These are phyloP conservation scores for Crotophaga sulcirostris DNA, from an alignment of 2,113 vertebrate genomes.

Conservation along the genomic window DNA sequence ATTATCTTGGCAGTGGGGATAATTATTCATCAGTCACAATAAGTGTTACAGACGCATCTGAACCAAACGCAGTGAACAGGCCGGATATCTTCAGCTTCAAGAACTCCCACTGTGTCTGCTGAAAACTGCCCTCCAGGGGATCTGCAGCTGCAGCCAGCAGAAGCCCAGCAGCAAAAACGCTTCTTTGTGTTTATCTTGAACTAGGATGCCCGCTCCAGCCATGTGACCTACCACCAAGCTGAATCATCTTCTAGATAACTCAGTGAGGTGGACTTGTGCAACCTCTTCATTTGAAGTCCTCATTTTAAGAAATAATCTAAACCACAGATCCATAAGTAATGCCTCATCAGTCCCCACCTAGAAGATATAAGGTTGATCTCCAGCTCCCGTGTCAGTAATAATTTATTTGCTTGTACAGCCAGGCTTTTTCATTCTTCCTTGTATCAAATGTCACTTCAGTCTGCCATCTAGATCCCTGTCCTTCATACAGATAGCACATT, in stretches of 20 bases:
- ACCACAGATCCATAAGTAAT: neutral
- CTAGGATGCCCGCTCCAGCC: neutral
- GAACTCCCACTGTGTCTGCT: neutral
- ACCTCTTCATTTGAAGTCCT: neutral
- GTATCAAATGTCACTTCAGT: neutral
- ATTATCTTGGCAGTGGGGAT: conserved; percentile 34
- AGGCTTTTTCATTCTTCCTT: neutral
- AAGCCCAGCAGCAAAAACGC: neutral
- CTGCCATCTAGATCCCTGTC: neutral
- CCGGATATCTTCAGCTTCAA: neutral
- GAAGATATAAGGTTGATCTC: neutral
- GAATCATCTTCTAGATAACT: neutral
- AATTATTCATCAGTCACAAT: conserved; percentile 41
- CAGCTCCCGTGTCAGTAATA: neutral
- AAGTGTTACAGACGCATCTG: conserved; percentile 23
- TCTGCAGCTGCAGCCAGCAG: neutral
- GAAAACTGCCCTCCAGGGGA: neutral
- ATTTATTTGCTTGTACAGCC: neutral
- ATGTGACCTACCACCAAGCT: neutral
- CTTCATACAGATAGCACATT: neutral
- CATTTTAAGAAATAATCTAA: neutral
- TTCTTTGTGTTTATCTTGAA: neutral
- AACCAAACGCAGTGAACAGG: neutral
- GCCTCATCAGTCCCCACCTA: neutral
- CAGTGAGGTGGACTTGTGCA: neutral